Base-by-base conservation (phyloP, 1,140 invertebrate species). In the Heliconius himera region DNA sequence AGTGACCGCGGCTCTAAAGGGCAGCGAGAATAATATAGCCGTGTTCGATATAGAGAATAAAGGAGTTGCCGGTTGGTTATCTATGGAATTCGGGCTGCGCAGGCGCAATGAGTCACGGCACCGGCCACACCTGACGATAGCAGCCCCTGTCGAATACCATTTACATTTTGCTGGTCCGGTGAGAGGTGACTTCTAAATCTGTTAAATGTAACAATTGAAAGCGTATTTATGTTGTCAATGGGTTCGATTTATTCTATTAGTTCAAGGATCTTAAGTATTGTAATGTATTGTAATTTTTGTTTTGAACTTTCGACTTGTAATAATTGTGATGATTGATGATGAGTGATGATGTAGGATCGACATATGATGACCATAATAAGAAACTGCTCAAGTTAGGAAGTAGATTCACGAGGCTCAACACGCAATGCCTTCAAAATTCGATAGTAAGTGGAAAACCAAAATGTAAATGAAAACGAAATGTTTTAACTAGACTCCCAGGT, bases 51-150 rank as follows among this genome's bases (percentile, higher is more conserved):
- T 83, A 87, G 81, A 83, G 90, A 90, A 92, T 93, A 93, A 92
- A 93, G 91, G 90, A 91, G 89, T 92, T 92, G 89, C 85, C 87
- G 88, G 88, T 92, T 90, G 88, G 88, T 92, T 90, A 91, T 93
- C 90, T 92, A 89, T 87, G 92, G 92, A 92, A 93, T 93, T 93
- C 87, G 89, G 86, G 77, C 84, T 84, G 88, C 83, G 86, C 84
- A 83, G 85, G 83, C 84, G 82, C 85, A 82, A 84, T 93, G 91
- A 93, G 79, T 93, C 91, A 93, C 85, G 83, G 81, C 81, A 78
- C 80, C 86, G 89, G 90, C 91, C 91, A 92, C 92, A 92, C 92
- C 92, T 92, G 92, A 92, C 86, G 89, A 89, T 84, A 85, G 84
- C 84, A 87, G 87, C 83, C 85, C 84, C 85, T 90, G 85, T 87